Conservation (phyloP, 2,113 vertebrate species). For the Nyctibius bracteatus region DNA sequence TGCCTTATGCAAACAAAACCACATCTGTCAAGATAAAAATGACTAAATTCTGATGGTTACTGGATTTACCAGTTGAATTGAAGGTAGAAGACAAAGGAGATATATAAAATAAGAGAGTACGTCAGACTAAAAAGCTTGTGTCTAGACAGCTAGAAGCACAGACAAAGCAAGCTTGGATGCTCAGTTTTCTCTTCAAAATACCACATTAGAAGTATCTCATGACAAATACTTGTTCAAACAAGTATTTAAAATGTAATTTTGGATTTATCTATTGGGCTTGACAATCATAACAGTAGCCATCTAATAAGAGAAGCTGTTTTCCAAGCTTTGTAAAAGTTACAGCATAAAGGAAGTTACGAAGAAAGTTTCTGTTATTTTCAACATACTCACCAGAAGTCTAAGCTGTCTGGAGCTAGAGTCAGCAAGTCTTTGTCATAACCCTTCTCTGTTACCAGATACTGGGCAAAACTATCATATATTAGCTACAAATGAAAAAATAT, state of each 20-base stretch:
- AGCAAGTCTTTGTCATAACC: conserved; percentile 88
- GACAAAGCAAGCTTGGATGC: not conserved
- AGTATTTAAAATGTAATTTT: not conserved
- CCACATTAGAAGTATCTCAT: not conserved
- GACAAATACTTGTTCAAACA: not conserved
- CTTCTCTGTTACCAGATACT: conserved; percentile 88
- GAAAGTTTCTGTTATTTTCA: not conserved
- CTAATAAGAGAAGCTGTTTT: not conserved
- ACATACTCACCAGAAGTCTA: conserved; percentile 91
- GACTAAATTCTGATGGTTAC: not conserved
- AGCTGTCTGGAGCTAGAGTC: conserved; percentile 80
- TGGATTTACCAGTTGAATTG: not conserved
- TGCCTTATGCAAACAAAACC: not conserved
- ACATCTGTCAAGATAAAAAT: not conserved
- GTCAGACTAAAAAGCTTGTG: not conserved
- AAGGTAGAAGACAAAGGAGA: not conserved
- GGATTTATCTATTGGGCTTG: not conserved
- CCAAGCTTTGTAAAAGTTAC: not conserved
- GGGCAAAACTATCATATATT: conserved; percentile 93
- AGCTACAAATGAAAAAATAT: conserved; percentile 75
- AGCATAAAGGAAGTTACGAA: not conserved
- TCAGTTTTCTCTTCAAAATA: not conserved
- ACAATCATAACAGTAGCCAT: not conserved
- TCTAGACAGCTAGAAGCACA: not conserved
- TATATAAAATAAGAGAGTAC: not conserved